Percentiles rank a stretch among this genome's conserved stretches.
These are phyloP conservation scores for Dimorphilus gyrociliatus DNA, from an alignment of 2,888 invertebrate species.

Conservation along the genomic window DNA sequence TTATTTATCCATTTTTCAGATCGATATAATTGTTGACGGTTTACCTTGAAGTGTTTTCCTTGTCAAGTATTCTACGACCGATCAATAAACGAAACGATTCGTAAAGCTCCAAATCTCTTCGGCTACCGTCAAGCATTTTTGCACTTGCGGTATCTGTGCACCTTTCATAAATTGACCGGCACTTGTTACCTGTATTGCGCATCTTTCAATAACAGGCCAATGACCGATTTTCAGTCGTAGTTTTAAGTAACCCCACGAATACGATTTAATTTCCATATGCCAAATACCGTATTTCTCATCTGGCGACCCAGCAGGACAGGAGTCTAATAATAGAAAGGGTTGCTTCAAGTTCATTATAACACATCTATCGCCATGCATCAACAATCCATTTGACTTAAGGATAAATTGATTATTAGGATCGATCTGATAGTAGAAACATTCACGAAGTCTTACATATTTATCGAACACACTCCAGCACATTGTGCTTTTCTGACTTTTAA, in stretches of 20 bases:
- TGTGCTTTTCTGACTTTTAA: too few species aligned
- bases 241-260: conserved; percentile 8
- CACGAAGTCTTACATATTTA: too few species aligned
- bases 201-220: too few species aligned
- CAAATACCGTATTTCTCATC: conserved; percentile 9
- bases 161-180: conserved; percentile 6
- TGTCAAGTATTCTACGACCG: too few species aligned
- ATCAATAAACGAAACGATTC: conserved; percentile 10
- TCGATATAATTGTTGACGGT: too few species aligned
- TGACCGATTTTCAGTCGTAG: conserved; percentile 6
- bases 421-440: too few species aligned
- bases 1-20: too few species aligned
- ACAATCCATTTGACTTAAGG: too few species aligned
- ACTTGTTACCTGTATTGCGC: conserved; percentile 9
- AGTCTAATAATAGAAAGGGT: conserved; percentile 8
- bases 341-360: conserved; percentile 7
- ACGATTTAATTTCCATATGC: conserved; percentile 7
- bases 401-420: too few species aligned
- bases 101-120: conserved; percentile 10
- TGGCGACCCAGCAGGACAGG: conserved; percentile 8
- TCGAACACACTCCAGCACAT: too few species aligned
- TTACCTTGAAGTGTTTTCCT: too few species aligned
- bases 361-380: conserved; percentile 10
- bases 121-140: conserved; percentile 6
- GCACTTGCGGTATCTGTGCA: conserved; percentile 12